Conservation (phyloP, 2,113 vertebrate species). For the Ameiurus melas region DNA sequence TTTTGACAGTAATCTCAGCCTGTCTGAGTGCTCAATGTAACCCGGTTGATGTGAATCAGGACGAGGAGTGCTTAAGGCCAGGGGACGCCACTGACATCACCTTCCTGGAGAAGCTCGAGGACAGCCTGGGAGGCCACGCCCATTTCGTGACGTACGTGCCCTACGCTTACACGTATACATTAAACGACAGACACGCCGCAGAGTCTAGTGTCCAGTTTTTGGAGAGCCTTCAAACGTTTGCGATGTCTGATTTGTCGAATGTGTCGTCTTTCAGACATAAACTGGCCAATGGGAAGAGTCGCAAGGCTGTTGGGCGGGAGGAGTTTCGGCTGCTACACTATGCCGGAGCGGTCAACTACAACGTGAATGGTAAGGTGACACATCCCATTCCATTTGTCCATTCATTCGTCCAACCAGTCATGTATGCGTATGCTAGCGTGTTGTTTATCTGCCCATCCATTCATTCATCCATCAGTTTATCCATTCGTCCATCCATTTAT, state of each 20-base stretch:
- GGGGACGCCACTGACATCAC: slow-evolving; percentile 90
- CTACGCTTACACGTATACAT: neutral
- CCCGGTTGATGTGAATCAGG: slow-evolving; percentile 66
- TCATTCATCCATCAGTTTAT: neutral
- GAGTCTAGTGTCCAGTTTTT: neutral
- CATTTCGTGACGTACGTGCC: slow-evolving; percentile 92
- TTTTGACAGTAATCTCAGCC: neutral
- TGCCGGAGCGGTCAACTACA: slow-evolving; percentile 97
- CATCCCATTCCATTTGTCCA: neutral
- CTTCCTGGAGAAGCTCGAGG: slow-evolving; percentile 94
- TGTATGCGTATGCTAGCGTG: neutral
- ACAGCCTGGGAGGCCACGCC: slow-evolving; percentile 85
- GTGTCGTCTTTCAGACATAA: slow-evolving; percentile 81
- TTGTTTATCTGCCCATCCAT: neutral
- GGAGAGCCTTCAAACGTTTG: neutral
- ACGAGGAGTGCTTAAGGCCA: slow-evolving; percentile 93
- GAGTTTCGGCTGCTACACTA: slow-evolving; percentile 95
- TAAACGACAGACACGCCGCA: neutral
- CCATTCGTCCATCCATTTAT: neutral
- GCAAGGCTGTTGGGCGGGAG: slow-evolving; percentile 85
- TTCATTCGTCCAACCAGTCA: neutral
- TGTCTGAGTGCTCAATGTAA: neutral
- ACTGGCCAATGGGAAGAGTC: slow-evolving; percentile 89
- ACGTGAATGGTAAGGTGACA: slow-evolving; percentile 76
- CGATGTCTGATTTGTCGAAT: slow-evolving; percentile 33